Conservation (phyloP, 1,140 invertebrate species). For the Galendromus occidentalis region DNA sequence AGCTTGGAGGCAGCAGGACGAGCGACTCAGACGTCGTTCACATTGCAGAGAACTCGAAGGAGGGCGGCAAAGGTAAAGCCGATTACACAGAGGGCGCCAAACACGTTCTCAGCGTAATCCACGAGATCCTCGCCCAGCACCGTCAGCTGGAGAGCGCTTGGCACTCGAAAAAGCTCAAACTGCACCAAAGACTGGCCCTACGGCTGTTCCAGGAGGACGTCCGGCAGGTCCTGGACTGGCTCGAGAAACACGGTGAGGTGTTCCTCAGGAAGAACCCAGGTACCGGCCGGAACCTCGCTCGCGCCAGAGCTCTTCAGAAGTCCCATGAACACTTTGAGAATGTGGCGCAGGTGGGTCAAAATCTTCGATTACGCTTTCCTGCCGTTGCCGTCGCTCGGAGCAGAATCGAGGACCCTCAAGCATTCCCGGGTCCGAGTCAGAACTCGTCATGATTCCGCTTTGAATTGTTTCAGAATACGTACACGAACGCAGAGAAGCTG, state of each 20-base stretch:
- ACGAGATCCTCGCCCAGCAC: conserved; percentile 83
- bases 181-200: conserved; percentile 78
- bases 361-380: conserved; percentile 10
- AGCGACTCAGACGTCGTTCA: background rate
- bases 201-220: conserved; percentile 87
- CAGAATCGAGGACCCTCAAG: no score
- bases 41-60: background rate
- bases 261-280: conserved; percentile 89
- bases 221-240: conserved; percentile 75
- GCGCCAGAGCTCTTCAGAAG: conserved; percentile 83
- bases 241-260: conserved; percentile 95
- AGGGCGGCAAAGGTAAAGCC: conserved; percentile 30
- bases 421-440: no score
- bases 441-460: no score
- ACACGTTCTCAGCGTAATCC: conserved; percentile 42
- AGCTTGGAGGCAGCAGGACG: no score
- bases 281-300: conserved; percentile 79
- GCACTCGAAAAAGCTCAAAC: conserved; percentile 74
- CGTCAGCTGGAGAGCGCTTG: conserved; percentile 74
- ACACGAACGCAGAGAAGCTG: conserved; percentile 93
- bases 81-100: conserved; percentile 71
- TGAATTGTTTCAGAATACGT: conserved; percentile 59
- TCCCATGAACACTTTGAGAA: conserved; percentile 96
- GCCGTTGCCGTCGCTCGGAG: no score
- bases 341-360: conserved; percentile 62